phyloP scores from a whole-genome alignment of 2,888 invertebrate species.

The Athetis lepigone region DNA sequence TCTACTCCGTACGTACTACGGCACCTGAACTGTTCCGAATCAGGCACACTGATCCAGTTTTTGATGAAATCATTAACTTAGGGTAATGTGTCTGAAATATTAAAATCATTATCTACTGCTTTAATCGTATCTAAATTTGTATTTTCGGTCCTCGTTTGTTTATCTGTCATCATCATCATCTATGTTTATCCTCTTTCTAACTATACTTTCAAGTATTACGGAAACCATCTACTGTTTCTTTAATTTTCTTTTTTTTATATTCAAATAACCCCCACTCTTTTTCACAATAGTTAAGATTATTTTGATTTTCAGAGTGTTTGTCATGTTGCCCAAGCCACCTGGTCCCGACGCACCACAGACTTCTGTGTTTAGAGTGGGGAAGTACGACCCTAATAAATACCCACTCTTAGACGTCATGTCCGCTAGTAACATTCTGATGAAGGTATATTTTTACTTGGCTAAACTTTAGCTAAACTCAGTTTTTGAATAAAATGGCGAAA shows the following conservation, averaged over 20 bases:
- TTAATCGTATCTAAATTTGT: too few species aligned
- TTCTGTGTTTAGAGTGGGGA: slow-evolving; percentile 87
- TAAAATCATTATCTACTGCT: too few species aligned
- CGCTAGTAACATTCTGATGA: slow-evolving; percentile 68
- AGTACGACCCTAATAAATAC: slow-evolving; percentile 82
- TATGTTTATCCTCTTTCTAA: too few species aligned
- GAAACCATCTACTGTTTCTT: too few species aligned
- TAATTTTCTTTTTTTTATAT: too few species aligned
- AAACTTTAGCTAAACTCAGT: too few species aligned
- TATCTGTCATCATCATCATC: too few species aligned
- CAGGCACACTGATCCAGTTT: slow-evolving; percentile 68
- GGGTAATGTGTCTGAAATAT: slow-evolving; percentile 62
- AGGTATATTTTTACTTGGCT: slow-evolving; percentile 59
- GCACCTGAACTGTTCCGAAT: slow-evolving; percentile 86
- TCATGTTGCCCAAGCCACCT: slow-evolving; percentile 74
- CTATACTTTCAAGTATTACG: too few species aligned
- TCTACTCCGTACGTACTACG: slow-evolving; percentile 87
- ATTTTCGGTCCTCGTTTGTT: background rate
- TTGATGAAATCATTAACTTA: slow-evolving; percentile 72
- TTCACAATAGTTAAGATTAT: background rate
- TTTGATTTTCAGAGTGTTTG: slow-evolving; percentile 62
- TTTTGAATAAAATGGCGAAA: background rate
- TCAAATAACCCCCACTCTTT: too few species aligned
- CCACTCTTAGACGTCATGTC: slow-evolving; percentile 73
- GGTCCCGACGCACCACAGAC: slow-evolving; percentile 82